A percentile compares a stretch with the other conserved stretches of the same genome.
These are phyloP conservation scores for Pollenia angustigena DNA, from an alignment of 2,888 invertebrate species.

Conservation along the genomic window DNA sequence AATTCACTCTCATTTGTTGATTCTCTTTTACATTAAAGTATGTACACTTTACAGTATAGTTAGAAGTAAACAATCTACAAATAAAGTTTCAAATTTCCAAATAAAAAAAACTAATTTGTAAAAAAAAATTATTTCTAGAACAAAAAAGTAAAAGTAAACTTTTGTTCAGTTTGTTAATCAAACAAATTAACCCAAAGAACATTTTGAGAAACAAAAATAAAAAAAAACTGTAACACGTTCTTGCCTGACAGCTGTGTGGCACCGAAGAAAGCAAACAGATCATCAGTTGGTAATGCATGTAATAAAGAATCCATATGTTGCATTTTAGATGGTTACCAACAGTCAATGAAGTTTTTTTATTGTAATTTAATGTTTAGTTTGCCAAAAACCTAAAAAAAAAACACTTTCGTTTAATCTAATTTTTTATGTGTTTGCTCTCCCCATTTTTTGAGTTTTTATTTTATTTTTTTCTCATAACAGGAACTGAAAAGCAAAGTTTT, in stretches of 20 bases:
- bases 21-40: constrained; percentile 10
- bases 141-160: not conserved
- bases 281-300: constrained; percentile 31
- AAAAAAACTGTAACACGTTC: constrained; percentile 45
- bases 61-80: not conserved
- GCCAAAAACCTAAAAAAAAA: constrained; percentile 46
- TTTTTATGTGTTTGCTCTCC: constrained; percentile 27
- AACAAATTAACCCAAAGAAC: constrained; percentile 42
- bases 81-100: constrained; percentile 57
- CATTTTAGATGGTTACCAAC: constrained; percentile 62
- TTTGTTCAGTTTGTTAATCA: constrained; percentile 36
- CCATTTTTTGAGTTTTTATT: constrained; percentile 25
- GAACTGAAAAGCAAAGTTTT: constrained; percentile 34
- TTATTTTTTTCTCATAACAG: not conserved
- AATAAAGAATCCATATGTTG: constrained; percentile 68
- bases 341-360: constrained; percentile 12
- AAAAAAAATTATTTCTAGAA: not conserved
- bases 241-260: constrained; percentile 40
- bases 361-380: constrained; percentile 32
- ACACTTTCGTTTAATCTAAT: constrained; percentile 72
- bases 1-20: not conserved
- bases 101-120: not conserved
- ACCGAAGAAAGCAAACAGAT: constrained; percentile 1
- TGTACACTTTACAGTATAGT: not conserved
- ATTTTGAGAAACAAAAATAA: not conserved